Evolutionary conservation across 1,140 invertebrate genomes (phyloP), one percentile per base, ranked within the genome.

Genomic region (Drosophila repleta): DNA sequence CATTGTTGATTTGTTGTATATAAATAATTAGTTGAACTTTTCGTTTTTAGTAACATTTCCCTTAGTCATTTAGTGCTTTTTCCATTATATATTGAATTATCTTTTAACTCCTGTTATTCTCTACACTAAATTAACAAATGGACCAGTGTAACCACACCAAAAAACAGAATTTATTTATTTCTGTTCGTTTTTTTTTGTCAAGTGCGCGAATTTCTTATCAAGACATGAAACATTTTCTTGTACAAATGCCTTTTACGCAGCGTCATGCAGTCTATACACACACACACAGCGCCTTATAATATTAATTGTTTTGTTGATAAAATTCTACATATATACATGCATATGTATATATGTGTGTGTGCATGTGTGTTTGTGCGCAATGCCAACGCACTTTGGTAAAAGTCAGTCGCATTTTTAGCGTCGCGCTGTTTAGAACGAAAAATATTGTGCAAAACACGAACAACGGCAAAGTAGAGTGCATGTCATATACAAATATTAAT

Each of bases 251-350:
- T 48, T 62, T 51, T 48, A 15, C 18, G 48, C 49, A 55, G 43
- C 48, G 39, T 62, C 57, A 66, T 45, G 37, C 26, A 29, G 35
- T 55, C 17, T 60, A 51, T 21, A 55, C 17, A 35, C 20, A 26
- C 13, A 52, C 17, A 58, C 2, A 60, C n/a, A 60, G 6, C 4
- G 6, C 4, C 4, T 3, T 52, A 43, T 21, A 62, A 20, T 48
- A 61, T 56, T 70, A 60, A 66, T 83, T 75, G 52, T 82, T 75
- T 79, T 69, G 70, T 77, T 85, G 81, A 85, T 85, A 85, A 85
- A 85, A 81, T 32, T 51, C 49, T 76, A 72, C 41, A 56, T 32
- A 51, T 5, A 17, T 17, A 55, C 3, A 43, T 46, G 17, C 52
- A 8, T 29, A 29, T 52, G 11, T 57, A 26, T 49, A 7, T 62